Evolutionary conservation across 1,140 invertebrate species (phyloP).

Genomic region (Lordiphosa mommai): DNA sequence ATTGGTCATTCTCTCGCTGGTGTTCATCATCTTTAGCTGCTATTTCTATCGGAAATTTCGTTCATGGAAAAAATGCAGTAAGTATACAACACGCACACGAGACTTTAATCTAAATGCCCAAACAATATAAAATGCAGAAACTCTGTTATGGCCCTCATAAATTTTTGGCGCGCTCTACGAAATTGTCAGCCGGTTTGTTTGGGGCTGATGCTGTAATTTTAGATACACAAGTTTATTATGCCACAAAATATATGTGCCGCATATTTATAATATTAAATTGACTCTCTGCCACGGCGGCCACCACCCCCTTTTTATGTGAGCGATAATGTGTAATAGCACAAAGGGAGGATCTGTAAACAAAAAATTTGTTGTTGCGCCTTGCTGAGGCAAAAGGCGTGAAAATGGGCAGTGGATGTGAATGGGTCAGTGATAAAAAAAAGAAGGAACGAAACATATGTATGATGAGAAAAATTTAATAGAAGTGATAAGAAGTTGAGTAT

Average conservation of each 20-base stretch:
- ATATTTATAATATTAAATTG: slow-evolving; percentile 77
- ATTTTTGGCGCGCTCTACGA: slow-evolving; percentile 65
- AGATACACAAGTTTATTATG: slow-evolving; percentile 77
- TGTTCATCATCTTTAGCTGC: slow-evolving; percentile 76
- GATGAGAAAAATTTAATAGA: slow-evolving; percentile 4
- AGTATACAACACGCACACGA: slow-evolving; percentile 31
- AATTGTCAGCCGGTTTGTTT: slow-evolving; percentile 55
- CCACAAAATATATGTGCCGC: slow-evolving; percentile 69
- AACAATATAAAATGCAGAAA: slow-evolving; percentile 71
- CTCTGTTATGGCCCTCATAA: slow-evolving; percentile 52
- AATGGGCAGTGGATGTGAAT: slow-evolving; percentile 35
- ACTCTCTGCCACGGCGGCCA: slow-evolving; percentile 29
- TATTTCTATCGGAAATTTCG: slow-evolving; percentile 78
- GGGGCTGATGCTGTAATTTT: slow-evolving; percentile 60
- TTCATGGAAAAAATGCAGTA: slow-evolving; percentile 79
- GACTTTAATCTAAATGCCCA: slow-evolving; percentile 49
- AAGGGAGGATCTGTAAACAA: slow-evolving; percentile 13
- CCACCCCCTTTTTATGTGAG: slow-evolving; percentile 42
- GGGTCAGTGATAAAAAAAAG: slow-evolving; percentile 40
- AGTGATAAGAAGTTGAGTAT: background rate
- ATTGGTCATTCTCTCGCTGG: slow-evolving; percentile 62
- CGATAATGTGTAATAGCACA: slow-evolving; percentile 46
- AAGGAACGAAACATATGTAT: slow-evolving; percentile 6
- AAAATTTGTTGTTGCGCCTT: slow-evolving; percentile 43
- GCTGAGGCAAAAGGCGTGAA: slow-evolving; percentile 48